phyloP scores from a whole-genome alignment of 2,113 vertebrate species.

The Nerophis lumbriciformis region DNA sequence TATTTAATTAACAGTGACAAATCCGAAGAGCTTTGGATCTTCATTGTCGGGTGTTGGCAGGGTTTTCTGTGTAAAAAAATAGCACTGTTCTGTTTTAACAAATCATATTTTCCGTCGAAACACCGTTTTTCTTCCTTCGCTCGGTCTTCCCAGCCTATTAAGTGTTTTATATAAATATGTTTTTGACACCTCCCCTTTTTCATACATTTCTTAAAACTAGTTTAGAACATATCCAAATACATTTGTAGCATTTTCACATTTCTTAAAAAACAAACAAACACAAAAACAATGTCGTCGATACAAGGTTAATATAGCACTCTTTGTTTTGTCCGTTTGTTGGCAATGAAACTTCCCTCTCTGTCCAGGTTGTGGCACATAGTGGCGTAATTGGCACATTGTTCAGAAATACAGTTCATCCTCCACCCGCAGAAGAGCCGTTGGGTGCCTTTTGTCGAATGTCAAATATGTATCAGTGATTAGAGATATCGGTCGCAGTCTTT shows the following conservation, averaged over 20 bases:
- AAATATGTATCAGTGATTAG: slow-evolving; percentile 33
- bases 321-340: slow-evolving; percentile 61
- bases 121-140: slow-evolving; percentile 49
- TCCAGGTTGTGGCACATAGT: slow-evolving; percentile 95
- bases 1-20: slow-evolving; percentile 51
- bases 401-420: slow-evolving; percentile 77
- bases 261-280: slow-evolving; percentile 50
- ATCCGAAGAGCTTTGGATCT: slow-evolving; percentile 35
- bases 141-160: slow-evolving; percentile 38
- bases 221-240: slow-evolving; percentile 74
- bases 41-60: slow-evolving; percentile 42
- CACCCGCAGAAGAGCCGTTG: slow-evolving; percentile 60
- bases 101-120: slow-evolving; percentile 46
- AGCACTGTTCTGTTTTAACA: slow-evolving; percentile 69
- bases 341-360: slow-evolving; percentile 66
- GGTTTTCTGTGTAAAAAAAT: slow-evolving; percentile 73
- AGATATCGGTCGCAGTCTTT: slow-evolving; percentile 50
- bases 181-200: slow-evolving; percentile 51
- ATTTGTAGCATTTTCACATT: slow-evolving; percentile 58
- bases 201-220: slow-evolving; percentile 71
- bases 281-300: slow-evolving; percentile 45
- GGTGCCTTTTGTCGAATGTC: slow-evolving; percentile 42
- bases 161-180: slow-evolving; percentile 68
- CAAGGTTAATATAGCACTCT: slow-evolving; percentile 66
- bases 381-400: slow-evolving; percentile 99